A percentile compares a stretch with the other conserved stretches of the same genome.
Conservation (phyloP, 2,113 vertebrate genomes). For the Natator depressus region DNA sequence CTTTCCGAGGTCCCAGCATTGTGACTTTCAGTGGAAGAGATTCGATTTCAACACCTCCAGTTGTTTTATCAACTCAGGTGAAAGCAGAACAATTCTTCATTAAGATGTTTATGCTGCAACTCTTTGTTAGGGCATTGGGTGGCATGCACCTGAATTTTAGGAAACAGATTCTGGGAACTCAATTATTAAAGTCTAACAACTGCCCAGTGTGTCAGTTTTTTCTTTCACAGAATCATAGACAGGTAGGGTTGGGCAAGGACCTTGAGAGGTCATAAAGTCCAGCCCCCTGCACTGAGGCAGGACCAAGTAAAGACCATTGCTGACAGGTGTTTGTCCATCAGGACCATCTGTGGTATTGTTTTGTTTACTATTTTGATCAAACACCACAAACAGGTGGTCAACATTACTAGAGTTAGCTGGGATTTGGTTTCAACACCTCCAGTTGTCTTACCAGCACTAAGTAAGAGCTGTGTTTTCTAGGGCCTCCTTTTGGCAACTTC, state of each 20-base stretch:
- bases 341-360: background rate
- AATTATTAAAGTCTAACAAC: background rate
- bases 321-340: background rate
- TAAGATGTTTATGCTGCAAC: background rate
- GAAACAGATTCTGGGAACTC: background rate
- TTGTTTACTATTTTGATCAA: background rate
- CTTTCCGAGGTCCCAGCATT: background rate
- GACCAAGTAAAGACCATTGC: background rate
- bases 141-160: background rate
- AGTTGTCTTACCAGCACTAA: background rate
- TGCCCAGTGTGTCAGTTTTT: background rate
- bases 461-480: background rate
- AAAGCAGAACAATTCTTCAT: background rate
- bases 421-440: background rate
- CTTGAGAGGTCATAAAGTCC: background rate
- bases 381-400: background rate
- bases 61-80: slow-evolving; percentile 75
- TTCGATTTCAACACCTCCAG: slow-evolving; percentile 60
- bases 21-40: slow-evolving; percentile 76
- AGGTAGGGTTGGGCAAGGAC: background rate
- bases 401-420: background rate
- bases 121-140: background rate
- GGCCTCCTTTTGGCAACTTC: background rate
- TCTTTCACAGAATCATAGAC: background rate
- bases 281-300: background rate